A percentile compares a stretch with the other conserved stretches of the same genome.
Evolutionary conservation across 2,888 invertebrate genomes (phyloP).

Genomic region (Tenthredo amoena): DNA sequence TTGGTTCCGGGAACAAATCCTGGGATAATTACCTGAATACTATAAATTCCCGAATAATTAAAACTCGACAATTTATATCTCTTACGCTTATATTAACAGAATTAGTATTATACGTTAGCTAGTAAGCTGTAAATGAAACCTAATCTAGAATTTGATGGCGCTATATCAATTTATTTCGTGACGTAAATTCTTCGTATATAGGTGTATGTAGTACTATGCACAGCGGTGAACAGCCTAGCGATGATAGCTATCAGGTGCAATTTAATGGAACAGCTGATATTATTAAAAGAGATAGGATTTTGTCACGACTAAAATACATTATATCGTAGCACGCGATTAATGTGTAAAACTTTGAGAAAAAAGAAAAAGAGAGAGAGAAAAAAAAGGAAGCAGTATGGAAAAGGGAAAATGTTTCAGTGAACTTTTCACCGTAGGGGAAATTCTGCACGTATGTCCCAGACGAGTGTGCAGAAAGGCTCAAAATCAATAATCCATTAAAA

Average conservation of each 20-base stretch:
- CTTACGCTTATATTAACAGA: not conserved
- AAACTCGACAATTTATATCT: not conserved
- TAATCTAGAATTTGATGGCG: not conserved
- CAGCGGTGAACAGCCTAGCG: conserved; percentile 2
- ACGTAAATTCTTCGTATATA: not conserved
- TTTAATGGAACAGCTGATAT: conserved; percentile 14
- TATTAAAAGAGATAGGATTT: conserved; percentile 19
- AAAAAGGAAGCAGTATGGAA: not conserved
- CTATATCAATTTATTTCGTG: not conserved
- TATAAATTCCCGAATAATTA: not conserved
- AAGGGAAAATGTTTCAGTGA: not conserved
- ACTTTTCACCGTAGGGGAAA: not conserved
- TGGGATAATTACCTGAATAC: not conserved
- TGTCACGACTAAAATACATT: conserved; percentile 38
- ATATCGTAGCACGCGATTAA: conserved; percentile 10
- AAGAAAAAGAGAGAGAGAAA: not conserved
- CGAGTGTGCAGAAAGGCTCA: not conserved
- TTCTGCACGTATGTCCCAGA: not conserved
- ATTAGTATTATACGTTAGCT: not conserved
- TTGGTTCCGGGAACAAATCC: not conserved
- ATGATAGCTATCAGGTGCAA: conserved; percentile 26
- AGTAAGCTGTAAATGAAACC: not conserved
- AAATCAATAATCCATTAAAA: conserved; percentile 28
- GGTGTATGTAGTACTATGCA: not conserved
- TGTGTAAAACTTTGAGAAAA: not conserved